Base-by-base conservation (phyloP, 1,140 invertebrate species). In the Diprion similis region DNA sequence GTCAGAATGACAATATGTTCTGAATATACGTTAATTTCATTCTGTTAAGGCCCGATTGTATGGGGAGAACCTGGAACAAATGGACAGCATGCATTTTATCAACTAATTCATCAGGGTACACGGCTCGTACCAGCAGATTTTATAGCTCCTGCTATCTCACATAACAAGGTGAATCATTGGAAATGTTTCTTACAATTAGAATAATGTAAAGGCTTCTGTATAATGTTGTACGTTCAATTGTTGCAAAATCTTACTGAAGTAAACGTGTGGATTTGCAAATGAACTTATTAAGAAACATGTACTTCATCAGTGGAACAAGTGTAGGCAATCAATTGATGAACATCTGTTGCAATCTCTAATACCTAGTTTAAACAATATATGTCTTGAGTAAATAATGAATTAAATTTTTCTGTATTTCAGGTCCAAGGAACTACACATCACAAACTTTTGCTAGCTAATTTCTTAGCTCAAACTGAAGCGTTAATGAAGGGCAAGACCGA, bases 71-170 rank as follows among this genome's bases (percentile, higher is more conserved):
- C 98, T 17, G 99, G 98, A 51, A 99, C 98, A 8, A 99, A 99
- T 88, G 98, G 99, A n/a, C 99, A 99, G 81, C 97, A 99, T 88
- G 97, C 97, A 72, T 99, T 99, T 90, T 99, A 99, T 89, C 97
- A 99, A 88, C 90, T 99, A 24, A 96, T 99, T 79, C 97, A 99
- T 87, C 97, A 97, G 87, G 95, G 92, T 73, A 93, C 92, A 37
- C 90, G 96, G 76, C 88, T 99, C 66, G 96, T 99, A 82, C 98
- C 99, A 45, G 96, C 95, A 85, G 98, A 99, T 90, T 99, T 99
- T 85, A 96, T 99, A 85, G 96, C 96, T 68, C 95, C 98, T 8
- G 96, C 95, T 10, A 90, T 95, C 76, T 96, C 97, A 0, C 97
- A 98, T 76, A 99, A 99, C 87, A 96, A 97, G 47, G 95, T 99